Evolutionary conservation across 37 sponge, comb jelly and placozoan species (phyloP).

Genomic region (Petrosia ficiformis): DNA sequence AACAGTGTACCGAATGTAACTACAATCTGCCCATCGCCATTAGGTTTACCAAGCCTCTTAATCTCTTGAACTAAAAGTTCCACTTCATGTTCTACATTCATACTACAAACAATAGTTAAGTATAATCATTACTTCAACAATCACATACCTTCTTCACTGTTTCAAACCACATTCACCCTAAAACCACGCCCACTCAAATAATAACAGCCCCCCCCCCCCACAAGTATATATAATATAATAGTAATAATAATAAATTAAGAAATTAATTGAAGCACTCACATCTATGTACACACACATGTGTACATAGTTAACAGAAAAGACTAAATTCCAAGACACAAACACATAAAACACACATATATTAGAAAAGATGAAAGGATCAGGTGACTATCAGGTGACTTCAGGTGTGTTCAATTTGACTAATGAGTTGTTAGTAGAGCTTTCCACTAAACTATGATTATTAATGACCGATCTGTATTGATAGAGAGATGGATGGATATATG

Average conservation of each 20-base stretch:
- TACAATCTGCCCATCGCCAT: slow-evolving; percentile 53
- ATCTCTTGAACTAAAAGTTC: slow-evolving; percentile 77
- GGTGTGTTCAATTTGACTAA: slow-evolving; percentile 25
- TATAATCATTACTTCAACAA: too few species aligned
- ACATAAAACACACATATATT: background rate
- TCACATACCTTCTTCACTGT: too few species aligned
- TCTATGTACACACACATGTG: background rate
- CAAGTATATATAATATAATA: background rate
- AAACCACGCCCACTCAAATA: background rate
- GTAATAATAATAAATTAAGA: background rate
- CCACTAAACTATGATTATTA: slow-evolving; percentile 39
- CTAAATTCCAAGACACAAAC: background rate
- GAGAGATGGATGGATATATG: too few species aligned
- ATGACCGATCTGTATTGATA: background rate
- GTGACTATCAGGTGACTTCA: slow-evolving; percentile 31
- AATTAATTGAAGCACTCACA: background rate
- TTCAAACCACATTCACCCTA: background rate
- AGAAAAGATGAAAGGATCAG: background rate
- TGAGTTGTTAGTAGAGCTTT: slow-evolving; percentile 25
- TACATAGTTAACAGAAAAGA: background rate
- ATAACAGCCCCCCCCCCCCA: background rate
- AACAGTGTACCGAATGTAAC: slow-evolving; percentile 87
- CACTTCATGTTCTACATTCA: slow-evolving; percentile 90
- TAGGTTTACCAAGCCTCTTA: slow-evolving; percentile 77
- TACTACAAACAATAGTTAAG: too few species aligned